Base-by-base conservation (phyloP, 2,797 vertebrate species). In the Sylvia borin region DNA sequence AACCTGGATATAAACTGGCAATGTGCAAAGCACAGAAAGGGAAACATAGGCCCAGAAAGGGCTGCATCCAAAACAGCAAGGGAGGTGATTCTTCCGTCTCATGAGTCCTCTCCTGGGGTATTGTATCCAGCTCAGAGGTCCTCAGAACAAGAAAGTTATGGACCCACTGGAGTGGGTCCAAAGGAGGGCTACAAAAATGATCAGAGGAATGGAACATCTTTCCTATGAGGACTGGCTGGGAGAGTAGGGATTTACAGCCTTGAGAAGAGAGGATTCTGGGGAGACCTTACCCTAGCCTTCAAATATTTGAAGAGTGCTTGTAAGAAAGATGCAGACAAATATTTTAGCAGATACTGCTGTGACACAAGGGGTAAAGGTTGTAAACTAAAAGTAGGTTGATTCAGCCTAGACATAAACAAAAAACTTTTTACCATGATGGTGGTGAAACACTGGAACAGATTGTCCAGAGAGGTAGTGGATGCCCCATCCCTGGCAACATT, bases 1-100 rank as follows among this genome's bases (percentile, higher is more conserved):
- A 45, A 17, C 10, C 14, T 55, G 51, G 12, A 32, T 32, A 7
- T 11, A 43, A 57, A 7, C 11, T 1, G 0, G 11, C 29, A 54
- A 45, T 11, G 14, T 60, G 6, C 25, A 68, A 68, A 88, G 21
- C 32, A 34, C 48, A 71, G 53, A 36, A 50, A 22, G 32, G 10
- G 31, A 73, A 11, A 8, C 1, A 2, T 48, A 21, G 40, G 21
- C 21, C 5, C 38, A 42, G 31, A 42, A 54, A 42, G 4, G 18
- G 6, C 25, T 85, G 11, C 26, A 43, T 54, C 31, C 61, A 48
- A 34, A 76, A 5, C 4, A 36, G 3, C 1, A 5, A 32, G 50
- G 29, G 7, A 60, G 13, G 4, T 6, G 10, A 60, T 50, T 92
- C n/a, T 8, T 8, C 6, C 16, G 5, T 60, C 18, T 32, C 8